Evolutionary conservation across 2,888 invertebrate species (phyloP).

Genomic region (Gordius sp.): DNA sequence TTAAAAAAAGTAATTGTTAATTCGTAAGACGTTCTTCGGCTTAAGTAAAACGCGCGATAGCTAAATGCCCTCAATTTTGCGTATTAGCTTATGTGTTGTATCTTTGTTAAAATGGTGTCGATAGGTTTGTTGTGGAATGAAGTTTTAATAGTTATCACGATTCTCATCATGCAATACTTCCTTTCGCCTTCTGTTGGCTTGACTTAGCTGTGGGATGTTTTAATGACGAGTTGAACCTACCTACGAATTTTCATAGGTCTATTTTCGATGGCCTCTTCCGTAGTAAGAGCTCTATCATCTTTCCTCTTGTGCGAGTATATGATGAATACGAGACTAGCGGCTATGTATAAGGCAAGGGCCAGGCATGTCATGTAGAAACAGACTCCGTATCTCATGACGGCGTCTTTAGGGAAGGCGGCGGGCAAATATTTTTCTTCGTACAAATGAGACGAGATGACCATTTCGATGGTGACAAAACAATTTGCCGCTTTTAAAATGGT

Average conservation of each 20-base stretch:
- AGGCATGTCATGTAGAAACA: not conserved
- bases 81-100: no score
- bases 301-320: conserved; percentile 13
- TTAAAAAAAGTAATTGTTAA: no score
- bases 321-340: not conserved
- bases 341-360: not conserved
- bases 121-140: no score
- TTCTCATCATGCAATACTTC: no score
- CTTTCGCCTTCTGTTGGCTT: no score
- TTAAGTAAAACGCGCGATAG: no score
- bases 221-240: no score
- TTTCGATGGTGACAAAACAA: conserved; percentile 16
- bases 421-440: conserved; percentile 15
- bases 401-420: not conserved
- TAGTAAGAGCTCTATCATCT: not conserved
- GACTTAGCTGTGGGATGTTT: no score
- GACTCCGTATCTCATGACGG: not conserved
- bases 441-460: conserved; percentile 15
- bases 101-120: no score
- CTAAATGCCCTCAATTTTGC: no score
- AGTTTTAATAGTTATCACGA: no score
- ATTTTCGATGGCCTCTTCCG: conserved; percentile 13
- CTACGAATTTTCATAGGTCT: conserved; percentile 14
- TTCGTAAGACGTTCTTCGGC: no score
- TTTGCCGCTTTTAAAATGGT: conserved; percentile 9